Conservation (phyloP, 2,888 invertebrate genomes). For the Zelleria hepariella region DNA sequence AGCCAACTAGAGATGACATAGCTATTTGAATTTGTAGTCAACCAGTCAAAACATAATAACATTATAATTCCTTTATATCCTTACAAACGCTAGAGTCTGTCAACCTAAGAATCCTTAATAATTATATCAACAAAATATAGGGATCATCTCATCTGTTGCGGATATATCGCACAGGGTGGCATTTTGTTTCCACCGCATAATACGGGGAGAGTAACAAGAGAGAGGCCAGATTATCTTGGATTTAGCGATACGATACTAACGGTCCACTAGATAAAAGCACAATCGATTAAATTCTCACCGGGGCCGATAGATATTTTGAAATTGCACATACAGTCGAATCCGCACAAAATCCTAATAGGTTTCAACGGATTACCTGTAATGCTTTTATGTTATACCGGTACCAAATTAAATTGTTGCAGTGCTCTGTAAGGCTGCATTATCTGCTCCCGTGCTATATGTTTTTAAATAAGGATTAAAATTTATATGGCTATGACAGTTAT, state of each 20-base stretch:
- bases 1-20: neutral
- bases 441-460: conserved; percentile 5
- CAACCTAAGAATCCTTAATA: neutral
- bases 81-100: no score
- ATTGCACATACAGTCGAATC: conserved; percentile 8
- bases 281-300: conserved; percentile 38
- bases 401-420: conserved; percentile 29
- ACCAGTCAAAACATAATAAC: no score
- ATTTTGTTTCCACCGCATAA: conserved; percentile 31
- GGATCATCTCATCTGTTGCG: conserved; percentile 18
- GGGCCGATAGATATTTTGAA: conserved; percentile 7
- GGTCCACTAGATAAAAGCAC: conserved; percentile 42
- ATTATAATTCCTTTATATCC: no score
- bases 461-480: neutral
- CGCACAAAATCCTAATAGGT: conserved; percentile 32
- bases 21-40: no score
- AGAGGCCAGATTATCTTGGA: conserved; percentile 51
- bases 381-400: conserved; percentile 42
- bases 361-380: conserved; percentile 39
- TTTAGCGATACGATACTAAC: conserved; percentile 42
- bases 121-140: neutral
- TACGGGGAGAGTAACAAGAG: conserved; percentile 38
- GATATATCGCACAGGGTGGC: neutral
- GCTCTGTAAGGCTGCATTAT: conserved; percentile 16
- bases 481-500: neutral